A percentile compares a stretch with the other conserved stretches of the same genome.
phyloP scores from a whole-genome alignment of 2,797 vertebrate species.

The Sitta carolinensis region DNA sequence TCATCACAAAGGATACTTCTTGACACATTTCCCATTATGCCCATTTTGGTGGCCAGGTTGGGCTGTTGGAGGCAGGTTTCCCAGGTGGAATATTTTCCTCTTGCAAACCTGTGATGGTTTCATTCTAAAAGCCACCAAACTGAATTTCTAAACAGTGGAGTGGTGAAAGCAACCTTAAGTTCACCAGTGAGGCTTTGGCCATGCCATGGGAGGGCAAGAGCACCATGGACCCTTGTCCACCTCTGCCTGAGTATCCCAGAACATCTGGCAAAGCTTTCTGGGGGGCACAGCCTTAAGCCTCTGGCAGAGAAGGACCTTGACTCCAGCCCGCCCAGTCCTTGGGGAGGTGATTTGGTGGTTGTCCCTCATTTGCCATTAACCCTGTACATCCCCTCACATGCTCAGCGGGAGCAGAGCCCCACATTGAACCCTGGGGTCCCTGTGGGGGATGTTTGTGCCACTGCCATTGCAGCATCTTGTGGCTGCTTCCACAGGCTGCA shows the following conservation, averaged over 20 bases:
- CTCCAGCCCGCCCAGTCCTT: neutral
- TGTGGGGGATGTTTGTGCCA: accelerated
- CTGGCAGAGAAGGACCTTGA: neutral
- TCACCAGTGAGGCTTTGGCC: neutral
- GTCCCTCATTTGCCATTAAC: neutral
- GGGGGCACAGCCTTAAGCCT: neutral
- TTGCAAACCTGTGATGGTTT: neutral
- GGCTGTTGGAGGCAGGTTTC: neutral
- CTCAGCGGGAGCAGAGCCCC: accelerated
- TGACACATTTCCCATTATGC: accelerated
- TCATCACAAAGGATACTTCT: neutral
- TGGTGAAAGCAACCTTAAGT: neutral
- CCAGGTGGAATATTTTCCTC: neutral
- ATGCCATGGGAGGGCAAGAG: accelerated
- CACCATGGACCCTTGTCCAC: accelerated
- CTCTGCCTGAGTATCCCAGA: accelerated
- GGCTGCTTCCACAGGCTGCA: neutral
- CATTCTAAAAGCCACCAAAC: neutral
- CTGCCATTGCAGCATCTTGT: neutral
- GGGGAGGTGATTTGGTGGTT: neutral
- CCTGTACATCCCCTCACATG: accelerated
- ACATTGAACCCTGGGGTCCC: accelerated
- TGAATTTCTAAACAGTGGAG: neutral
- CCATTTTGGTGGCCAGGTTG: neutral
- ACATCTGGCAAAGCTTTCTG: neutral